Percentiles rank a stretch among this genome's conserved stretches.
Conservation (phyloP, 2,888 invertebrate genomes). For the Stenoptilia bipunctidactyla region DNA sequence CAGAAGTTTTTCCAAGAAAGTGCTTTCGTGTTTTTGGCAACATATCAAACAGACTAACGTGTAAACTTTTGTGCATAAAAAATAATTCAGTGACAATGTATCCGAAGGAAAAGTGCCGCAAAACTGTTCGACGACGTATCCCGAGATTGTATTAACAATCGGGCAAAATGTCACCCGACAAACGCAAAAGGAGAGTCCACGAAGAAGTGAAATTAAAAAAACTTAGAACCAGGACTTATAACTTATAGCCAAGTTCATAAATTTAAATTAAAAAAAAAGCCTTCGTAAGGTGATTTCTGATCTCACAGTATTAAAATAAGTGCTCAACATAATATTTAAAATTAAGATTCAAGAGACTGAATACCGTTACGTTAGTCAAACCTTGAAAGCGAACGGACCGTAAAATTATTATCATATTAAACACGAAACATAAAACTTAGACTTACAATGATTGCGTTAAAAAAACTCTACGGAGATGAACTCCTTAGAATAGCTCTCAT, state of each 20-base stretch:
- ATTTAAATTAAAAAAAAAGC: conserved; percentile 10
- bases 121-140: conserved; percentile 17
- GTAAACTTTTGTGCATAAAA: conserved; percentile 17
- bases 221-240: conserved; percentile 23
- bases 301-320: conserved; percentile 47
- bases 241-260: conserved; percentile 18
- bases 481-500: conserved; percentile 85
- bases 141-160: conserved; percentile 33
- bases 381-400: conserved; percentile 9
- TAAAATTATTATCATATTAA: conserved; percentile 9
- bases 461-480: conserved; percentile 87
- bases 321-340: conserved; percentile 35
- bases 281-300: conserved; percentile 23
- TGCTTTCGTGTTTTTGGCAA: conserved; percentile 22
- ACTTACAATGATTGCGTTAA: conserved; percentile 83
- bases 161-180: conserved; percentile 54
- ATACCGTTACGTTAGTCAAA: conserved; percentile 9
- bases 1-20: conserved; percentile 15
- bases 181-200: conserved; percentile 47
- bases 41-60: conserved; percentile 22
- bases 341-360: conserved; percentile 21
- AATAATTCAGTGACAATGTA: conserved; percentile 39
- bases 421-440: conserved; percentile 8
- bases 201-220: conserved; percentile 22
- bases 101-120: conserved; percentile 23